Evolutionary conservation across 2,797 vertebrate genomes (phyloP).

Genomic region (Tiaroga cobitis): DNA sequence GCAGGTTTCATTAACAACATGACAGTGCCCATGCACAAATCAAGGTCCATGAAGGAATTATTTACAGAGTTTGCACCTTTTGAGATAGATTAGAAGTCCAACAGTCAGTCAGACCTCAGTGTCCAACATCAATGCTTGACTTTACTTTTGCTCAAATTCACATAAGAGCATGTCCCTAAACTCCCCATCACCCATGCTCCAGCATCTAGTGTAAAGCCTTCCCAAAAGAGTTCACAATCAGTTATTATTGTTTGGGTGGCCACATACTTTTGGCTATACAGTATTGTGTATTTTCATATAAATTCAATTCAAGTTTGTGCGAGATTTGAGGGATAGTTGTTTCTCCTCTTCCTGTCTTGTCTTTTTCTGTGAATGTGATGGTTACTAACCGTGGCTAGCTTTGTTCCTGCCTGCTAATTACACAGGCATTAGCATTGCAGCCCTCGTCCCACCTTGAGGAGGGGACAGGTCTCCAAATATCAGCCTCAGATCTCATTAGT

Average conservation of each 20-base stretch:
- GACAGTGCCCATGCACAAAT: neutral
- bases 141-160: neutral
- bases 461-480: conserved; percentile 48
- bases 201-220: neutral
- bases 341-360: neutral
- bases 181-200: neutral
- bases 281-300: neutral
- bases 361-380: neutral
- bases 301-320: neutral
- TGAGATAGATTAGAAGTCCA: too few relatives aligned
- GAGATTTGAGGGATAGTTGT: neutral
- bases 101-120: too few relatives aligned
- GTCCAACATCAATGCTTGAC: too few relatives aligned
- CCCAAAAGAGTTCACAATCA: neutral
- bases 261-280: neutral
- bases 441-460: conserved; percentile 44
- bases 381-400: neutral
- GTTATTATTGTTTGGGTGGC: neutral
- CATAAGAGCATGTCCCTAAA: neutral
- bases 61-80: neutral
- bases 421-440: conserved; percentile 39
- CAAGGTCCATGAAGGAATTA: neutral
- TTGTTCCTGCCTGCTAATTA: conserved; percentile 45
- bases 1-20: neutral
- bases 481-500: conserved; percentile 61